Evolutionary conservation across 2,888 invertebrate genomes (phyloP).

Genomic region (Emmelina monodactyla): DNA sequence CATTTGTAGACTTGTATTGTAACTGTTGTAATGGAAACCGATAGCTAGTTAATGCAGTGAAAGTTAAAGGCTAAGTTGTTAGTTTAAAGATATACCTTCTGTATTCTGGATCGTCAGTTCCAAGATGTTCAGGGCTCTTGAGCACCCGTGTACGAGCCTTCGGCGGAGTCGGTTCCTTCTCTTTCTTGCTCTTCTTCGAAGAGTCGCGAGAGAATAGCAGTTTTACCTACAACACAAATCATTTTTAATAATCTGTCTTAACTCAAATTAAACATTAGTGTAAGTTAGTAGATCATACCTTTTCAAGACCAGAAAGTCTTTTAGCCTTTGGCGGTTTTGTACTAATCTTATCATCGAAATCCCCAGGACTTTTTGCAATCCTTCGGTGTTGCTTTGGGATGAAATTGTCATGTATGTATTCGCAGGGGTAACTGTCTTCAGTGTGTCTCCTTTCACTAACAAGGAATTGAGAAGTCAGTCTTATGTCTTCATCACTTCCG

Average conservation of each 20-base stretch:
- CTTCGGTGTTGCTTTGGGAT: conserved; percentile 70
- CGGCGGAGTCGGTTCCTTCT: conserved; percentile 63
- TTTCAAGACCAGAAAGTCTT: conserved; percentile 76
- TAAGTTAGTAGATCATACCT: conserved; percentile 46
- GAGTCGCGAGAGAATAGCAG: conserved; percentile 76
- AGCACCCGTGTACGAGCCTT: conserved; percentile 61
- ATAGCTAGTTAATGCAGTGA: too few species aligned
- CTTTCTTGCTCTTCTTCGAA: conserved; percentile 74
- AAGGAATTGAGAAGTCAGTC: conserved; percentile 72
- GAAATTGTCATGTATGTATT: conserved; percentile 59
- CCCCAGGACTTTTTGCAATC: conserved; percentile 48
- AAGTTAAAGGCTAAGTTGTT: too few species aligned
- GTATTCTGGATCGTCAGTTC: conserved; percentile 49
- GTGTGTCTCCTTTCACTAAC: conserved; percentile 78
- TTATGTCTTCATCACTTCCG: conserved; percentile 75
- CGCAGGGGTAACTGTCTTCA: conserved; percentile 66
- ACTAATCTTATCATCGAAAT: conserved; percentile 59
- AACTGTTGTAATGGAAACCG: neutral
- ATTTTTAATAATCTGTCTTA: conserved; percentile 3
- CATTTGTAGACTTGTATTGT: neutral
- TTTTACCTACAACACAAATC: conserved; percentile 60
- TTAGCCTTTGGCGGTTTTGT: conserved; percentile 70
- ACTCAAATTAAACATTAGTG: neutral
- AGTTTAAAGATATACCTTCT: conserved; percentile 45
- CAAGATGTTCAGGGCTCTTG: conserved; percentile 65